Base-by-base conservation (phyloP, 2,113 vertebrate species). In the Hucho hucho region DNA sequence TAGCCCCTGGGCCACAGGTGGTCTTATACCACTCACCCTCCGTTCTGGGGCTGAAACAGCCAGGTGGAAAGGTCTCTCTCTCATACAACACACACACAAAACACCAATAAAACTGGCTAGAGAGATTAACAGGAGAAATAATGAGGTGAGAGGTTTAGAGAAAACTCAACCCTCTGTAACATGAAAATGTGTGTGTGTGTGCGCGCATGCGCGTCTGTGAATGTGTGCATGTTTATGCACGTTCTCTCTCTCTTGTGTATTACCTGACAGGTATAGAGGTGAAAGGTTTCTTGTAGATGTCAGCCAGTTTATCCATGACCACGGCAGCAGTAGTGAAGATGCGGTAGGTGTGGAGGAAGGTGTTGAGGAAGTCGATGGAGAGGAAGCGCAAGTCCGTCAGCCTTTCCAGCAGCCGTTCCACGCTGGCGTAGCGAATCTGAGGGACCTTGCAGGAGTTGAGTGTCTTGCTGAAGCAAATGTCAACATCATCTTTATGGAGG, bases 401-500 rank as follows among this genome's bases (percentile, higher is more conserved):
- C 84, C 98, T 93, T 90, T 99, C 98, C 89, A 99, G 80, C 65
- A 99, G 95, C 22, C 97, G 94, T 85, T 99, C 96, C 20, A 99
- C 97, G 0, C 96, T 99, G 76, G 97, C 97, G 0, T 98, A 98
- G 79, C 98, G 97, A 88, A 99, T 99, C 79, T 99, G 97, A 65
- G 98, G 98, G 81, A 99, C 97, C 92, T 99, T 99, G 94, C 98
- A 99, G 89, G 98, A 99, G 91, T 99, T 99, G 87, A 99, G 92
- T 12, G 97, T 99, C 93, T 99, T 99, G 93, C 98, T 99, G 94
- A 99, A 99, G 94, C 95, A 98, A 89, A 99, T 99, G 87, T 99
- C 98, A 75, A 95, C 89, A 90, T 98, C 97, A 80, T 99, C 97
- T 91, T 95, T 96, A 88, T 99, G 97, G 87, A 99, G 96, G 86